Evolutionary conservation across 2,888 invertebrate genomes (phyloP), one percentile per base, ranked within the genome.

Genomic region (Lordiphosa fenestrarum): DNA sequence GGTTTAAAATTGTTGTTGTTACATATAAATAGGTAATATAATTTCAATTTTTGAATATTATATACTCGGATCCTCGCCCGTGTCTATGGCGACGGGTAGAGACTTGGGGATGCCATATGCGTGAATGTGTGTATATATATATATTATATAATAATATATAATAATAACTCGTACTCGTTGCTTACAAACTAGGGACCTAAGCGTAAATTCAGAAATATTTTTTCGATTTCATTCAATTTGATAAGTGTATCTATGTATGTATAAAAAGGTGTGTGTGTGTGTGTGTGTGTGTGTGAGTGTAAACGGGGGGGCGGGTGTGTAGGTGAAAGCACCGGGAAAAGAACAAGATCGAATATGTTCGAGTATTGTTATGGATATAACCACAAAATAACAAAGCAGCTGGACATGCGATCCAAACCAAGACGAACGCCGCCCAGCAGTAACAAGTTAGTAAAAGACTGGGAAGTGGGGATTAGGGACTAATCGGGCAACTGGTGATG

Each of bases 131-230:
- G 9, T 30, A 30, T 30, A 10, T 30, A 50, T 39, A 10, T 41
- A 40, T 51, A 51, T 40, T 65, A 36, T 65, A 66, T 51, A 35
- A 53, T 71, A 71, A 68, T 76, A 84, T 64, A 76, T 84, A 84
- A 84, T 76, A 76, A 76, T 84, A 76, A 77, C 67, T 81, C 51
- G 53, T 77, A 67, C 48, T 60, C 50, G 50, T 44, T 54, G 66
- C 66, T 62, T 73, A 69, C 39, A 13, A 59, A 53, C 74, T 75
- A 75, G 54, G 15, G 33, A 44, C 54, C 78, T 75, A 82, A 75
- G 80, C 78, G 80, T 84, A 66, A 62, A 51, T 71, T 58, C 46
- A 63, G 47, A 66, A 69, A 63, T 53, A 53, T 60, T 58, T 38
- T 55, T 60, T 33, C 23, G 46, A 50, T 52, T 30, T 30, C 30